phyloP scores from a whole-genome alignment of 2,888 invertebrate genomes.

The Plusia festucae region DNA sequence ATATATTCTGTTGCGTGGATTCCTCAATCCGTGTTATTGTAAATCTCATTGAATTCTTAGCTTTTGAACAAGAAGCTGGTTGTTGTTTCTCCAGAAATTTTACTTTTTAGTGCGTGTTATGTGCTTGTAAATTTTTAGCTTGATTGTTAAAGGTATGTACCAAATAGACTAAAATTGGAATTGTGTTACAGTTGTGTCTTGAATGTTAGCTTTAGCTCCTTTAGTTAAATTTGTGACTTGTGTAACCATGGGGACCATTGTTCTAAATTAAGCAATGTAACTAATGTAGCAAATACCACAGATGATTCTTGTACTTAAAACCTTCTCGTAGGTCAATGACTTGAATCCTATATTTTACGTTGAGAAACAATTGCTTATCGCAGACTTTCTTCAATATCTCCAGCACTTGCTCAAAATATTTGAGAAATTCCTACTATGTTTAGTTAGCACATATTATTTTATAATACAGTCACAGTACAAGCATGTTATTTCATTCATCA shows the following conservation, averaged over 20 bases:
- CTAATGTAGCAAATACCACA: too few relatives aligned
- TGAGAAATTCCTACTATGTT: not conserved
- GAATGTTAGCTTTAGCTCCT: too few relatives aligned
- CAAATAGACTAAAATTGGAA: not conserved
- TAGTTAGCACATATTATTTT: not conserved
- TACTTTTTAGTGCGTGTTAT: not conserved
- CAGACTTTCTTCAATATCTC: too few relatives aligned
- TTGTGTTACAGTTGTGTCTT: too few relatives aligned
- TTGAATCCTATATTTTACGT: too few relatives aligned
- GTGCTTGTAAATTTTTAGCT: not conserved
- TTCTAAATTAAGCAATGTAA: too few relatives aligned
- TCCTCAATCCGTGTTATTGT: not conserved
- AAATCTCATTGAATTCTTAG: slow-evolving; percentile 4
- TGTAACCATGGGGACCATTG: too few relatives aligned
- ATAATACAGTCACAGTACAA: not conserved
- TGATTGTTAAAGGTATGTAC: not conserved
- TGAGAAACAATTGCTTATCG: too few relatives aligned
- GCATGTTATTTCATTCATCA: slow-evolving; percentile 20
- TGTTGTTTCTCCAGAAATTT: not conserved
- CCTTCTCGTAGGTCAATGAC: too few relatives aligned
- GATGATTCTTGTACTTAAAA: too few relatives aligned
- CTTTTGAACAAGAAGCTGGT: not conserved
- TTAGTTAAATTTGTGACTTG: too few relatives aligned
- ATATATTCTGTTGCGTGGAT: not conserved
- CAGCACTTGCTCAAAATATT: not conserved